Evolutionary conservation across 2,888 invertebrate genomes (phyloP), one percentile per base, ranked within the genome.

Genomic region (Eupithecia subumbrata): DNA sequence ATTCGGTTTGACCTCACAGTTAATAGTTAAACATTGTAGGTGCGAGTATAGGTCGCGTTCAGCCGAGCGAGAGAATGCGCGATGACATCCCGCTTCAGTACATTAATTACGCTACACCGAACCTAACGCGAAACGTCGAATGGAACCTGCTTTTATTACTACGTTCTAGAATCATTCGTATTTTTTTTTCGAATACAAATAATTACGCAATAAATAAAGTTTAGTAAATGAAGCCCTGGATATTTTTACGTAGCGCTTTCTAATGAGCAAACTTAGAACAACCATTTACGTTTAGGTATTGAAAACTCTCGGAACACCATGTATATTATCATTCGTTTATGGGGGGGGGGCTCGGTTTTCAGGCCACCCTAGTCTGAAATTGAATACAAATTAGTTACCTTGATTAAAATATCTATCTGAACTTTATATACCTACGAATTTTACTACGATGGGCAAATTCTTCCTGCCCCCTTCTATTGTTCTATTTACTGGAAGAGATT

Each of bases 51-150:
- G 60, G 25, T 60, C 25, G 84, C 81, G 84, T 70, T 74, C 87
- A 84, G 25, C 82, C 81, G 82, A 87, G 86, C 89, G 90, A 85
- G 85, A 79, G 79, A 86, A 92, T 89, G 85, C 87, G 89, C 87
- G 86, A 82, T 90, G 93, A 93, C 93, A 86, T 73, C 88, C 89
- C 91, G 92, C 87, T 91, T 84, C 79, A 86, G 77, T 82, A 79
- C 84, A 86, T 93, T 93, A 92, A 90, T 92, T 89, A 91, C 92
- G 88, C 89, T 83, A 83, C 85, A 87, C 81, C 84, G 88, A 82
- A 72, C 75, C 37, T 52, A 71, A 74, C 69, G 45, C 37, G 69
- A 56, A 5, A 37, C 43, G 43, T 68, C 68, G 43, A 68, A 68
- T 68, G 40, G n/a, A 40, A 67, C 34, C 64, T 34, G 18, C 14